Conservation (phyloP, 2,113 vertebrate genomes). For the Scopus umbretta region DNA sequence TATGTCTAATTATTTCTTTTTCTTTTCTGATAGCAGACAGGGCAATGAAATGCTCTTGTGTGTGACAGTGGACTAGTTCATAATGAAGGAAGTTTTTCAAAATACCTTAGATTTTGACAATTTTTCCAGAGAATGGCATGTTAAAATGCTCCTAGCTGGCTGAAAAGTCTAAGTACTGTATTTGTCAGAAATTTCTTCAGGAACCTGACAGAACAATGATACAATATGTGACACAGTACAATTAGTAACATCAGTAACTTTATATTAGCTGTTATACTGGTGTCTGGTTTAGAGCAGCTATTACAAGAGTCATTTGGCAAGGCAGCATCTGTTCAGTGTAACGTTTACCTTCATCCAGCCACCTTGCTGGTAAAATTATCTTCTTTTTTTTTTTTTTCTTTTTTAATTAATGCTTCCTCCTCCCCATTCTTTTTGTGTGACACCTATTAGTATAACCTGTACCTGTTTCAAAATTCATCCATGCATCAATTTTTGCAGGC, state of each 20-base stretch:
- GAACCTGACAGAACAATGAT: conserved; percentile 36
- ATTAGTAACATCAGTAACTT: conserved; percentile 47
- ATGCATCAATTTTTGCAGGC: neutral
- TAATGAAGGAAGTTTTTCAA: conserved; percentile 40
- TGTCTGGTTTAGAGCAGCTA: neutral
- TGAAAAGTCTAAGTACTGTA: conserved; percentile 16
- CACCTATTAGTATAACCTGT: neutral
- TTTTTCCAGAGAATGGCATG: neutral
- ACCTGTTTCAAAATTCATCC: neutral
- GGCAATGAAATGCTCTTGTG: neutral
- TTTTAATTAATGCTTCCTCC: neutral
- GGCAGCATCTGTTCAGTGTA: neutral
- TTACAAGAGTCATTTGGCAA: neutral
- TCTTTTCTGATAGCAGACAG: neutral
- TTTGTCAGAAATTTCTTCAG: conserved; percentile 31
- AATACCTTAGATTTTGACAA: conserved; percentile 13
- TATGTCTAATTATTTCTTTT: conserved; percentile 12
- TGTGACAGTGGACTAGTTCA: neutral
- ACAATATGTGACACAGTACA: conserved; percentile 20
- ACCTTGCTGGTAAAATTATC: neutral
- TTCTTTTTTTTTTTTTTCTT: neutral
- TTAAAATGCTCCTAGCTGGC: conserved; percentile 18
- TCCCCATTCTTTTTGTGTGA: neutral
- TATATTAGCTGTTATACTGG: neutral
- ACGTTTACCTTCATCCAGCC: neutral